Base-by-base conservation (phyloP, 2,113 vertebrate species). In the Vidua macroura region DNA sequence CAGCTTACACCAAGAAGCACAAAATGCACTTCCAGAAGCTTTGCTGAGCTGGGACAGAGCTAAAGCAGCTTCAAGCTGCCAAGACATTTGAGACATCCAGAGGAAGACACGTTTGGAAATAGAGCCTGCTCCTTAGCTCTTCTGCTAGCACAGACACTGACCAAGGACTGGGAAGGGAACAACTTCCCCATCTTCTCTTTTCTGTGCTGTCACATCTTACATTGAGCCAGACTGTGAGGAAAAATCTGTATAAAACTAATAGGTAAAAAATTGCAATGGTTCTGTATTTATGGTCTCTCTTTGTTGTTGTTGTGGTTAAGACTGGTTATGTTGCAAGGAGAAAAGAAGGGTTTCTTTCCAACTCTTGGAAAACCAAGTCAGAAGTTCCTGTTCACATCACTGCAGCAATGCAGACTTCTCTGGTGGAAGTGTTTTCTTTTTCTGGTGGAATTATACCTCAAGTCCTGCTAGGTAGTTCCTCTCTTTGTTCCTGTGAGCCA, bases 401-500 rank as follows among this genome's bases (percentile, higher is more conserved):
- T 78, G 88, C 94, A 96, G 72, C 86, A 92, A 68, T 72, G 76
- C 81, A 95, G 95, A 96, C 87, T 85, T 94, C 72, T 90, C 90
- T 77, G 46, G 52, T 33, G 22, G 67, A 86, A 83, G 15, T 46
- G 46, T 80, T 85, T 88, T 67, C 56, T 49, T 93, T 81, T 77
- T 95, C 94, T 97, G 89, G 78, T 88, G 76, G 93, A 95, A 97
- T 96, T 96, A 93, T 33, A 92, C 76, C 80, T 93, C 53, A 48
- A 88, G 93, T 95, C 88, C 96, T 97, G 94, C 93, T 82, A 86
- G 90, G 95, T 92, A 95, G 92, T 87, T 96, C 91, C 82, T 95
- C 78, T 95, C 97, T 98, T 98, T 98, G 97, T 98, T 98, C 93
- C 95, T 94, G 92, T 78, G 96, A 97, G 96, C 97, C 93, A 96